phyloP scores from a whole-genome alignment of 2,113 vertebrate species.

The Pantherophis guttatus region DNA sequence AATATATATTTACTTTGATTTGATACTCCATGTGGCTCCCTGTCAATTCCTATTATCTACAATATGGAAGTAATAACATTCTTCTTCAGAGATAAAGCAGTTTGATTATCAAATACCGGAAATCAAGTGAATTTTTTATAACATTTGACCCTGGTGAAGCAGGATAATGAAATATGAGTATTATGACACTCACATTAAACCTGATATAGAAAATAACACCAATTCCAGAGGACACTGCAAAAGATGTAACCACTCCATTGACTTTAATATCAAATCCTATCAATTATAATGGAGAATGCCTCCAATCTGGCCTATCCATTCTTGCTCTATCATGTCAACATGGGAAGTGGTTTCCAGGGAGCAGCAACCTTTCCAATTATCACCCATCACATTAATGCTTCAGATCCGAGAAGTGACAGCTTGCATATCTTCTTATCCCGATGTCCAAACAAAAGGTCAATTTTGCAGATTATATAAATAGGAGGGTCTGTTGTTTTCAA shows the following conservation, averaged over 20 bases:
- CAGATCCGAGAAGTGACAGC: slow-evolving; percentile 4
- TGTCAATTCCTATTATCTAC: neutral
- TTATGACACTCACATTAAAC: neutral
- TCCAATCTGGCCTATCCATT: neutral
- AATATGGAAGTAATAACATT: neutral
- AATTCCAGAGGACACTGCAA: neutral
- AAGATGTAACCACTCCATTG: neutral
- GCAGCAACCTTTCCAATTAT: slow-evolving; percentile 6
- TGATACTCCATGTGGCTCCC: neutral
- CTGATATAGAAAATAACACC: neutral
- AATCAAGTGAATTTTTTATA: neutral
- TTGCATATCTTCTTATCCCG: slow-evolving; percentile 15
- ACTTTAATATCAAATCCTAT: neutral
- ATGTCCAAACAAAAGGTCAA: slow-evolving; percentile 21
- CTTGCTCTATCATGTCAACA: neutral
- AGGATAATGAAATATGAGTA: neutral
- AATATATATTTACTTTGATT: neutral
- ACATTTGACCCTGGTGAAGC: neutral
- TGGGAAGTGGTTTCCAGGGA: neutral
- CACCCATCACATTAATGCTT: slow-evolving; percentile 6
- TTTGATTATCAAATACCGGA: neutral
- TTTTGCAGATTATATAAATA: slow-evolving; percentile 20
- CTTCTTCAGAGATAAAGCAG: neutral
- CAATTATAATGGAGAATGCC: neutral
- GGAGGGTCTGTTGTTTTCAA: slow-evolving; percentile 18